Base-by-base conservation (phyloP, 2,113 vertebrate genomes). In the Cnemophilus loriae region DNA sequence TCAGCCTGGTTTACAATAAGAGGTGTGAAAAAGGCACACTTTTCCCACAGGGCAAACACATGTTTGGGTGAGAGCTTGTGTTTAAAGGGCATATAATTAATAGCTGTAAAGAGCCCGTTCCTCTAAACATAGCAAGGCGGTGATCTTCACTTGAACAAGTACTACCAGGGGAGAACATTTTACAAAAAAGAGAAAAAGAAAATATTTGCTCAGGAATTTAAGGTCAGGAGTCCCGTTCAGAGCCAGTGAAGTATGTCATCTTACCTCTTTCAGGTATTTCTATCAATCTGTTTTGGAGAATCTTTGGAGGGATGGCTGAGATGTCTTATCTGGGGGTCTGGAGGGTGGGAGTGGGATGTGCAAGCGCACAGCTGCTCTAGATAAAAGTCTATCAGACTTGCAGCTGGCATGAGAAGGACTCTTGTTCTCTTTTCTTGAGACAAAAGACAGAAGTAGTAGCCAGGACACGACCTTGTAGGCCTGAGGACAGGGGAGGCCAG, bases 71-170 rank as follows among this genome's bases (percentile, higher is more conserved):
- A 93, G 49, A 39, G 23, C 24, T 64, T 70, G 42, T 84, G 65
- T 87, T 94, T 70, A 89, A 89, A 91, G 39, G 42, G n/a, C 56
- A 76, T 87, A 28, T 84, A 91, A 95, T 89, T 93, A 89, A 90
- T 85, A 85, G 82, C 60, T 90, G 56, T 60, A 68, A 87, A 64
- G 39, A 44, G 32, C 55, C 44, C 7, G 0, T 77, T 93, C 37
- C 28, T 90, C 61, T 84, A 93, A 93, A 93, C 61, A 87, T 2
- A 73, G 47, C 56, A 68, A 89, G 47, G 61, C 87, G 65, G 13
- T 76, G 69, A 70, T 84, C 87, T 93, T 84, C 49, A 41, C 74
- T 84, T 47, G 20, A 60, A 32, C 30, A 52, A 84, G 39, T 57
- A 49, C 50, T 84, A 50, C 28, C 7, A 61, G 13, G 71, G 44